phyloP scores from a whole-genome alignment of 2,888 invertebrate genomes.

The Cheilosia soror region DNA sequence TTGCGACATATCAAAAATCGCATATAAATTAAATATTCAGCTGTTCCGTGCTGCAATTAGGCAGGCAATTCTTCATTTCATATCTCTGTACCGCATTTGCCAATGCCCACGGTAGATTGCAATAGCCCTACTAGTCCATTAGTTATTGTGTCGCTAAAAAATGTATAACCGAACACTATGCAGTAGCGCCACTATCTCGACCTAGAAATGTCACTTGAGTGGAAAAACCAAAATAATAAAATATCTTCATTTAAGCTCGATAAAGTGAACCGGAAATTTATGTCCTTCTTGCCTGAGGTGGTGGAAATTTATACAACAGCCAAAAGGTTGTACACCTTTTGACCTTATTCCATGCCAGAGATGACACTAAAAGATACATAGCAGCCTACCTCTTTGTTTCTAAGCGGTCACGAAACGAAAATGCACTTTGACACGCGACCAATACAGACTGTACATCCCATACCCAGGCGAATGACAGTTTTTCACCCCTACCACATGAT shows the following conservation, averaged over 20 bases:
- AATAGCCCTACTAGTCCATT: slow-evolving; percentile 11
- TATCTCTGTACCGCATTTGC: slow-evolving; percentile 15
- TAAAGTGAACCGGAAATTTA: slow-evolving; percentile 50
- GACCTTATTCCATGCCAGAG: slow-evolving; percentile 33
- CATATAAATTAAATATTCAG: too few species aligned
- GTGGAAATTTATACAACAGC: slow-evolving; percentile 35
- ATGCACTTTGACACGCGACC: slow-evolving; percentile 66
- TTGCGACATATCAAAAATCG: too few species aligned
- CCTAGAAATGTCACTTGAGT: slow-evolving; percentile 24
- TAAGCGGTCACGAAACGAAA: slow-evolving; percentile 55
- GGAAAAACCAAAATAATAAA: slow-evolving; percentile 37
- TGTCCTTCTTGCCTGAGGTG: slow-evolving; percentile 26
- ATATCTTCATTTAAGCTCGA: slow-evolving; percentile 44
- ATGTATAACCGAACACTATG: not conserved
- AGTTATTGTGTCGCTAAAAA: slow-evolving; percentile 4
- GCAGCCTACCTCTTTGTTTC: slow-evolving; percentile 15
- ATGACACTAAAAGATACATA: slow-evolving; percentile 22
- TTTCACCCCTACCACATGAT: not conserved
- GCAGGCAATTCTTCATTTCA: slow-evolving; percentile 18
- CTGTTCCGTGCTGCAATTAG: not conserved
- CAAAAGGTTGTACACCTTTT: slow-evolving; percentile 49
- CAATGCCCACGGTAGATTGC: slow-evolving; percentile 21
- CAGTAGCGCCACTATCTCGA: slow-evolving; percentile 5
- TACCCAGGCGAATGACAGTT: slow-evolving; percentile 1
- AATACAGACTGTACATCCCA: slow-evolving; percentile 14